phyloP scores from a whole-genome alignment of 1,140 invertebrate genomes.

The Zaprionus gabonicus region DNA sequence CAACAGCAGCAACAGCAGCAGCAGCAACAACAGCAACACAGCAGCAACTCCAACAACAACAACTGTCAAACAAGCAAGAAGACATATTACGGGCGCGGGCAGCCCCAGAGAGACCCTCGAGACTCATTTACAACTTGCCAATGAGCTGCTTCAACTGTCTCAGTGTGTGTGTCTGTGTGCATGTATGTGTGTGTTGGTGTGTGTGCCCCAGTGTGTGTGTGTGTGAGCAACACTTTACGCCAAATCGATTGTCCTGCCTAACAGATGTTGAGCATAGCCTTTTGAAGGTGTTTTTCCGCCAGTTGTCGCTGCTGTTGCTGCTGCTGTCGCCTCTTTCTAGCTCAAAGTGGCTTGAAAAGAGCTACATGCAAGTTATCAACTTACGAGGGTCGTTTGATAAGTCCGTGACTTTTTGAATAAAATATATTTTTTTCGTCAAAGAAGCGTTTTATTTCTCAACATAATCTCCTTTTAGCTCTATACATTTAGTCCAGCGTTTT shows the following conservation, averaged over 20 bases:
- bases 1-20: constrained; percentile 14
- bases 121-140: constrained; percentile 79
- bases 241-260: constrained; percentile 77
- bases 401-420: no score
- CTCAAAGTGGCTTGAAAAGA: constrained; percentile 7
- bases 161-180: constrained; percentile 9
- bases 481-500: no score
- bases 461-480: no score
- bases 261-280: constrained; percentile 77
- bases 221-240: constrained; percentile 68
- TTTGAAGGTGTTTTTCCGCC: constrained; percentile 71
- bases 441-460: no score
- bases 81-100: constrained; percentile 79
- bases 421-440: no score
- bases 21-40: constrained; percentile 28
- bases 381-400: no score
- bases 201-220: constrained; percentile 19
- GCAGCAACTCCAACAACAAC: constrained; percentile 51
- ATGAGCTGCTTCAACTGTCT: constrained; percentile 39
- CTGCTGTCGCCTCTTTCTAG: neutral
- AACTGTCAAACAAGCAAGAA: constrained; percentile 84
- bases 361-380: neutral
- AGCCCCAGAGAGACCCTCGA: constrained; percentile 57
- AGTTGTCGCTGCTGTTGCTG: constrained; percentile 32
- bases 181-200: neutral